Evolutionary conservation across 2,888 invertebrate species (phyloP).

Genomic region (Rhopalosiphum nymphaeae): DNA sequence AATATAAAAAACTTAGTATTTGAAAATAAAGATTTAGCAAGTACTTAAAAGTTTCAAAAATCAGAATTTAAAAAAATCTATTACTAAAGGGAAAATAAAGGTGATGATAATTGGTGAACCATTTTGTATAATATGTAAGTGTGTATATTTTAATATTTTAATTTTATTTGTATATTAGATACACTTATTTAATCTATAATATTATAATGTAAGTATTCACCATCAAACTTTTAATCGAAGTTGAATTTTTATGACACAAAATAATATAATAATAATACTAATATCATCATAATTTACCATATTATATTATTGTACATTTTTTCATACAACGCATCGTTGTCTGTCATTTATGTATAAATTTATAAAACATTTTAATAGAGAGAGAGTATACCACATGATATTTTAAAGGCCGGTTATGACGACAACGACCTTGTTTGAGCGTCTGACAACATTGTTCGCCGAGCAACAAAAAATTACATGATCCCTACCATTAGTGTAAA

Average conservation of each 20-base stretch:
- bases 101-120: background rate
- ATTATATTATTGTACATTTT: background rate
- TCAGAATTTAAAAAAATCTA: background rate
- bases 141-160: background rate
- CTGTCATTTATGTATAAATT: background rate
- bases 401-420: background rate
- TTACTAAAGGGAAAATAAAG: background rate
- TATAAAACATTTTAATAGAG: background rate
- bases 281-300: background rate
- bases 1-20: too few species aligned
- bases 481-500: background rate
- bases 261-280: background rate
- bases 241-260: background rate
- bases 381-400: background rate
- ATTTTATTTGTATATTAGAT: background rate
- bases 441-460: background rate
- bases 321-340: background rate
- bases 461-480: background rate
- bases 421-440: slow-evolving; percentile 3
- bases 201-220: background rate
- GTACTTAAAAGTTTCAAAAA: background rate
- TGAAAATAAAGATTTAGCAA: too few species aligned
- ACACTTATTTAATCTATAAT: background rate
- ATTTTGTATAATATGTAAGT: background rate
- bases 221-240: background rate